Conservation (phyloP, 2,113 vertebrate genomes). For the Python bivittatus region DNA sequence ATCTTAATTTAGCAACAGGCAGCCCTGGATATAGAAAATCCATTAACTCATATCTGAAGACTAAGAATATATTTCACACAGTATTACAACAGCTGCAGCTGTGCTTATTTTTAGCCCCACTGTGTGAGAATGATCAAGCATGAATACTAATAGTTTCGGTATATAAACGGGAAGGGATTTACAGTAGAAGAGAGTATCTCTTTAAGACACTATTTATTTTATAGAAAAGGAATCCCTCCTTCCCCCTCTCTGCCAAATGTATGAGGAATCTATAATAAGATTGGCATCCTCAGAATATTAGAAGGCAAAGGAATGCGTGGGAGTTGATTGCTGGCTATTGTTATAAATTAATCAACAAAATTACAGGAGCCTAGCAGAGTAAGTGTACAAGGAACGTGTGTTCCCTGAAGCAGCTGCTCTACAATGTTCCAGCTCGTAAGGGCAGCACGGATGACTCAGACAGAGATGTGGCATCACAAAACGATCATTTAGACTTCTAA, state of each 20-base stretch:
- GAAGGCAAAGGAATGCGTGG: slow-evolving; percentile 1
- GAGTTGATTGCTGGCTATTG: not conserved
- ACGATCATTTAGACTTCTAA: slow-evolving; percentile 1
- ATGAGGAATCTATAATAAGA: not conserved
- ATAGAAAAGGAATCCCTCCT: not conserved
- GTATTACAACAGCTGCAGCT: slow-evolving; percentile 43
- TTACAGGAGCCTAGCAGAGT: slow-evolving; percentile 5
- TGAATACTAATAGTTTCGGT: slow-evolving; percentile 57
- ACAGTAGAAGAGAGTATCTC: not conserved
- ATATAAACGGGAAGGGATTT: slow-evolving; percentile 35
- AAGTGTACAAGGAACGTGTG: not conserved
- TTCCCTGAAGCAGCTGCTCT: slow-evolving; percentile 28
- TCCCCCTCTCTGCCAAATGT: not conserved
- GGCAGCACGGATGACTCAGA: slow-evolving; percentile 35
- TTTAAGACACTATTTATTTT: not conserved
- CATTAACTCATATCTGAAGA: slow-evolving; percentile 57
- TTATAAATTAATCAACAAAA: slow-evolving; percentile 3
- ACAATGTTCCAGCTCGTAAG: slow-evolving; percentile 31
- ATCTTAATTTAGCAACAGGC: slow-evolving; percentile 73
- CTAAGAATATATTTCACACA: slow-evolving; percentile 57
- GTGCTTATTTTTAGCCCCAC: slow-evolving; percentile 67
- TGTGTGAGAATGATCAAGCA: slow-evolving; percentile 57
- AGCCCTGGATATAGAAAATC: slow-evolving; percentile 68
- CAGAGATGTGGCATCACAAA: not conserved
- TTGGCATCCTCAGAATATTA: not conserved